Evolutionary conservation across 2,888 invertebrate genomes (phyloP), one percentile per base, ranked within the genome.

Genomic region (Hartigia nigra): DNA sequence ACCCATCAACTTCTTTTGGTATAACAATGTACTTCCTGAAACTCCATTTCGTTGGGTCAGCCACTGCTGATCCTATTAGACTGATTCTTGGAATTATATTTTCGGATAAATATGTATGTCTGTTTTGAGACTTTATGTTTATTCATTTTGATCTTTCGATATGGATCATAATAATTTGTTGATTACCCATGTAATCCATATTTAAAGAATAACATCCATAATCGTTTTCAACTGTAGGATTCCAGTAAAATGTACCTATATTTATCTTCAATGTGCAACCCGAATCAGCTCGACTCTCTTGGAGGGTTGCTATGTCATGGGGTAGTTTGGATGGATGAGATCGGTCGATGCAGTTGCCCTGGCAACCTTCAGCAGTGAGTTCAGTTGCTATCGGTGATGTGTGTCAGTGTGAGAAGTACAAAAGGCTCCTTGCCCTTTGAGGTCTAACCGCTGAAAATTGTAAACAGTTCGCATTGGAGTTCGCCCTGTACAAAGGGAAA

Each of bases 311-410:
- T 76, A 74, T 76, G 79, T 74, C 77, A 77, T 72, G 69, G 76
- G 76, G 72, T 55, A 23, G 75, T 12, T 75, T 34, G 75, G 76
- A 77, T 77, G 74, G 79, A 79, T 79, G 69, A 76, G 76, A 77
- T 77, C 79, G 79, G 79, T 79, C 79, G 79, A 79, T 79, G 79
- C 77, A 79, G 79, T 79, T 79, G 74, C 79, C 79, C 76, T 79
- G 79, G 79, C 79, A 79, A 79, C 79, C 79, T 76, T 76, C 74
- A 70, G 70, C 76, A 39, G 76, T 34, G 76, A 70, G 76, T 76
- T 78, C 78, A 31, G 76, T 78, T 76, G 76, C 76, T 76, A 76
- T 75, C 78, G 76, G 70, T 35, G 79, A 39, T 74, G 79, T 70
- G 76, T 39, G 39, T 37, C 75, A 75, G 78, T 70, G 75, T 76